Evolutionary conservation across 2,113 vertebrate genomes (phyloP).

Genomic region (Chionomys nivalis): DNA sequence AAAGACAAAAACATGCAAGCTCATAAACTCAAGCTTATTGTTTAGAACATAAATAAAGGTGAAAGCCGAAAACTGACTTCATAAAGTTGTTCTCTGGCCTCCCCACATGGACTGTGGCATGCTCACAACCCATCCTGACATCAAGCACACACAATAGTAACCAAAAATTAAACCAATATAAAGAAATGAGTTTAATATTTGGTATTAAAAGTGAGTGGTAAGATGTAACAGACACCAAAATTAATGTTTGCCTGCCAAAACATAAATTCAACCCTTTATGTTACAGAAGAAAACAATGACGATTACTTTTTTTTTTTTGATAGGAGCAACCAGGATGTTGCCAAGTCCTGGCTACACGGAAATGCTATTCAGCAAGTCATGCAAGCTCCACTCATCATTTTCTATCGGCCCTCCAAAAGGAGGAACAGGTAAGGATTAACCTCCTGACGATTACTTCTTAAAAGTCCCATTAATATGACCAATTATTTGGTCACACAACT

Average conservation of each 20-base stretch:
- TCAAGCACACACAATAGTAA: not conserved
- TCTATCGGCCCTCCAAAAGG: constrained; percentile 67
- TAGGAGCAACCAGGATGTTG: constrained; percentile 73
- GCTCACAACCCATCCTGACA: not conserved
- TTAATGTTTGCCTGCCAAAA: not conserved
- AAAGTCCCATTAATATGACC: not conserved
- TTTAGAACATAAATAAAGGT: not conserved
- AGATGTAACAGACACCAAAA: not conserved
- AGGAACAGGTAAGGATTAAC: constrained; percentile 86
- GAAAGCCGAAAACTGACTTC: not conserved
- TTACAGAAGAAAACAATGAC: not conserved
- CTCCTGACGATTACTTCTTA: constrained; percentile 80
- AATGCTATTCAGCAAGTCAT: constrained; percentile 81
- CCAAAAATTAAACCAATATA: not conserved
- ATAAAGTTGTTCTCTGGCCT: not conserved
- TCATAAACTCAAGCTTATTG: not conserved
- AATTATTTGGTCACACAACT: not conserved
- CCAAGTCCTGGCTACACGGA: constrained; percentile 22
- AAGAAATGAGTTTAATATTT: not conserved
- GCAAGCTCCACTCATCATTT: constrained; percentile 81
- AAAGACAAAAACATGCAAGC: not conserved
- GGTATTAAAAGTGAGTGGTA: not conserved
- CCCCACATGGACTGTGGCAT: no score
- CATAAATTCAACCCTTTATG: not conserved
- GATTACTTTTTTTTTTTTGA: constrained; percentile 35